phyloP scores from a whole-genome alignment of 2,113 vertebrate species.

The Clarias gariepinus region DNA sequence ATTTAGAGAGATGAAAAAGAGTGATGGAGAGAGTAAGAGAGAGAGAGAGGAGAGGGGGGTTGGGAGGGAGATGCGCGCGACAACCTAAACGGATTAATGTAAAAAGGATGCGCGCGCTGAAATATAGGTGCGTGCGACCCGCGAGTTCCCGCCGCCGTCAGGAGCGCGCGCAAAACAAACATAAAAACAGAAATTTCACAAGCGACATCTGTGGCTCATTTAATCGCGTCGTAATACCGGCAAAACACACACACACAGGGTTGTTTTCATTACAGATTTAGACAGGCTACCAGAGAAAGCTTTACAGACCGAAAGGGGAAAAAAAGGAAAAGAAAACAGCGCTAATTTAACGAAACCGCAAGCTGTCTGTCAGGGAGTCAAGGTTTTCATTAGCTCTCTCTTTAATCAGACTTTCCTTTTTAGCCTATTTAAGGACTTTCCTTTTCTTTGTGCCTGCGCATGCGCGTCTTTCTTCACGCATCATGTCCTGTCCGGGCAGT shows the following conservation, averaged over 20 bases:
- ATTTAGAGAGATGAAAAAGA: neutral
- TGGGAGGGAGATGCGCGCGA: conserved; percentile 1
- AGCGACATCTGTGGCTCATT: conserved; percentile 47
- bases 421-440: neutral
- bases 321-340: conserved; percentile 11
- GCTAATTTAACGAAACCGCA: conserved; percentile 28
- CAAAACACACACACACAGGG: neutral
- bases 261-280: conserved; percentile 35
- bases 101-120: neutral
- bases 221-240: conserved; percentile 28
- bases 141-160: conserved; percentile 29
- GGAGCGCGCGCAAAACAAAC: conserved; percentile 37
- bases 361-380: conserved; percentile 7
- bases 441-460: neutral
- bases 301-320: conserved; percentile 12
- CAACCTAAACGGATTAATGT: neutral
- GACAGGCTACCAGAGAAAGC: conserved; percentile 34
- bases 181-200: conserved; percentile 42
- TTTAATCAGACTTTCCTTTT: neutral
- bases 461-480: neutral
- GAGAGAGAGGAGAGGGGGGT: neutral
- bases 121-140: conserved; percentile 21
- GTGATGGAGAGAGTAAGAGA: neutral
- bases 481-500: neutral
- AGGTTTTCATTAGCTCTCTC: conserved; percentile 8